Evolutionary conservation across 2,888 invertebrate species (phyloP), one percentile per base, ranked within the genome.

Genomic region (Zygogramma bicolorata): DNA sequence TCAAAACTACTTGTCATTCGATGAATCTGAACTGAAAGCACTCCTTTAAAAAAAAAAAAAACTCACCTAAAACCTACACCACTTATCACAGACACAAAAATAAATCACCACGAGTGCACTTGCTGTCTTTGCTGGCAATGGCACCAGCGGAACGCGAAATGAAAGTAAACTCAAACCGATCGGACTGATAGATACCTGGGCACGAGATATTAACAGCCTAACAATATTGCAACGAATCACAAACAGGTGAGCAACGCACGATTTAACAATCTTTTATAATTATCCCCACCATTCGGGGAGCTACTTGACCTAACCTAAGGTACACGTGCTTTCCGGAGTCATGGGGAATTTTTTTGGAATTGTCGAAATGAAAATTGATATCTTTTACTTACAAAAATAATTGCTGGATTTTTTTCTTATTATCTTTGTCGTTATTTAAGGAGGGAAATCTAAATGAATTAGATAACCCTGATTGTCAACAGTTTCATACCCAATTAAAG

Each of bases 271-370:
- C 42, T 49, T 60, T 66, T 70, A 70, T 70, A 66, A 70, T 61
- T 49, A 20, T 13, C 49, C 70, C 70, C 65, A 60, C 38, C 61
- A 18, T 15, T 18, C 7, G 5, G 20, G 22, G 31, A 59, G 25
- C 58, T 38, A 57, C 61, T 70, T 60, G 61, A 70, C 65, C 57
- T 70, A 60, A 70, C 66, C 66, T 70, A 61, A 70, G 4, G n/a
- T 53, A 65, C 70, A 70, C 66, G 65, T 70, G 66, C 60, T 66
- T 65, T 63, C 40, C 15, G 59, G 10, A n/a, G 10, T 31, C 38
- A 22, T 27, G 49, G 2, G 22, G n/a, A 15, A 31, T 34, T 57
- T 57, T 57, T 57, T 22, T n/a, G 38, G 38, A 38, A 13, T 38
- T 38, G 46, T 18, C 10, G 3, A 3, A 4, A 46, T 4, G 46